Percentiles rank a stretch among this genome's conserved stretches.
These are phyloP conservation scores for Pseudomyrmex concolor DNA, from an alignment of 1,140 invertebrate genomes.

Conservation along the genomic window DNA sequence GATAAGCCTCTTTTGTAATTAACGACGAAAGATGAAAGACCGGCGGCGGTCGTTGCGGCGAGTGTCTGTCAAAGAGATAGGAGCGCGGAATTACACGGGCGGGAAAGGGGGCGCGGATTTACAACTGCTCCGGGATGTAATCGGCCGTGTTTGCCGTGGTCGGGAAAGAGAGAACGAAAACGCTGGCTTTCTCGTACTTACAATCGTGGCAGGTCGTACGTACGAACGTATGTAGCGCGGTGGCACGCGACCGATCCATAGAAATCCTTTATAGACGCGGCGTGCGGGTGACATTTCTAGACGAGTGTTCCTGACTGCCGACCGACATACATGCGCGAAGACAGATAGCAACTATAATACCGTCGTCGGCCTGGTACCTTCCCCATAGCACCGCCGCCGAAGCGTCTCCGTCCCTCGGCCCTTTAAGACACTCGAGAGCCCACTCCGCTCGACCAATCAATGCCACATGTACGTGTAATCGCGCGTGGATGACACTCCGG, in stretches of 20 bases:
- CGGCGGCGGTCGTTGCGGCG: conserved; percentile 5
- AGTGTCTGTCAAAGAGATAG: conserved; percentile 61
- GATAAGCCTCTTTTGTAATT: conserved; percentile 20
- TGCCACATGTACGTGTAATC: conserved; percentile 70
- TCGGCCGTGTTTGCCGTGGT: conserved; percentile 53
- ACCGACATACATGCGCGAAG: conserved; percentile 79
- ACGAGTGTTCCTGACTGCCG: conserved; percentile 84
- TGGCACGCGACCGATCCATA: conserved; percentile 83
- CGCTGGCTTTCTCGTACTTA: conserved; percentile 59
- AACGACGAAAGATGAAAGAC: conserved; percentile 39
- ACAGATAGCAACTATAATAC: conserved; percentile 80
- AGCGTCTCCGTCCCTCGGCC: conserved; percentile 69
- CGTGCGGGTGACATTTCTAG: conserved; percentile 81
- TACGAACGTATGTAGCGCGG: conserved; percentile 71
- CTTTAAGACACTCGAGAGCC: conserved; percentile 76
- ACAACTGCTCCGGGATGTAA: conserved; percentile 67
- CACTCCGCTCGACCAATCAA: conserved; percentile 75
- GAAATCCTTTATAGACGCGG: conserved; percentile 79
- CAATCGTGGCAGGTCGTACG: conserved; percentile 61
- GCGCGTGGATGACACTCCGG: conserved; percentile 56
- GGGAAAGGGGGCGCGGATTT: conserved; percentile 45
- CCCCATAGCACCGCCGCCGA: conserved; percentile 70
- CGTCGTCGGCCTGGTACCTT: conserved; percentile 66
- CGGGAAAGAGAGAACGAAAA: conserved; percentile 54
- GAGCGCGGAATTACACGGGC: conserved; percentile 68